phyloP scores from a whole-genome alignment of 1,140 invertebrate genomes.

The Protaetia brevitarsis region DNA sequence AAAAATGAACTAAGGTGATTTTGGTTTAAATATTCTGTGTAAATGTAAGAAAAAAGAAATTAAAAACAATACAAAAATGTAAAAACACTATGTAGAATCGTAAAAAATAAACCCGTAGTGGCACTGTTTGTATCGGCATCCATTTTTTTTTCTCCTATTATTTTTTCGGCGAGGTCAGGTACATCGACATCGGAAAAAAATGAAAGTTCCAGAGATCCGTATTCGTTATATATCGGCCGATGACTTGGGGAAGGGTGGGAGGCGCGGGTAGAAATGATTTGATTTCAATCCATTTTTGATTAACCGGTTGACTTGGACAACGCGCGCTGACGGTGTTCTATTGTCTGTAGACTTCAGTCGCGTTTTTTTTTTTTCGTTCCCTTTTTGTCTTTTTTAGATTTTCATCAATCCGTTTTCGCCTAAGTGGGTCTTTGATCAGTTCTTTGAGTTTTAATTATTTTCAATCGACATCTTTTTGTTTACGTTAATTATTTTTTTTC shows the following conservation, averaged over 20 bases:
- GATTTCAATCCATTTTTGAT: slow-evolving; percentile 33
- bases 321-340: slow-evolving; percentile 15
- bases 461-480: slow-evolving; percentile 26
- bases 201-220: slow-evolving; percentile 29
- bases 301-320: slow-evolving; percentile 27
- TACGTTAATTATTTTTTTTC: slow-evolving; percentile 27
- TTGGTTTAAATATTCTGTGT: too few species aligned
- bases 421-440: slow-evolving; percentile 27
- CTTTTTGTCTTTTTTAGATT: slow-evolving; percentile 7
- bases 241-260: slow-evolving; percentile 7
- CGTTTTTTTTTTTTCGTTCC: slow-evolving; percentile 12
- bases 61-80: too few species aligned
- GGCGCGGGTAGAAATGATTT: slow-evolving; percentile 25
- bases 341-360: slow-evolving; percentile 2
- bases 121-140: neutral
- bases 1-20: too few species aligned
- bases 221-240: slow-evolving; percentile 18
- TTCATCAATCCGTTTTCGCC: slow-evolving; percentile 6
- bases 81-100: too few species aligned
- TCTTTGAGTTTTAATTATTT: slow-evolving; percentile 28
- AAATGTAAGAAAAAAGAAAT: too few species aligned
- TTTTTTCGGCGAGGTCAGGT: slow-evolving; percentile 36
- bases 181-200: slow-evolving; percentile 35
- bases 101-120: too few species aligned
- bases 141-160: neutral